Percentiles rank a stretch among this genome's conserved stretches.
Evolutionary conservation across 2,113 vertebrate species (phyloP).

Genomic region (Turdus rufiventris): DNA sequence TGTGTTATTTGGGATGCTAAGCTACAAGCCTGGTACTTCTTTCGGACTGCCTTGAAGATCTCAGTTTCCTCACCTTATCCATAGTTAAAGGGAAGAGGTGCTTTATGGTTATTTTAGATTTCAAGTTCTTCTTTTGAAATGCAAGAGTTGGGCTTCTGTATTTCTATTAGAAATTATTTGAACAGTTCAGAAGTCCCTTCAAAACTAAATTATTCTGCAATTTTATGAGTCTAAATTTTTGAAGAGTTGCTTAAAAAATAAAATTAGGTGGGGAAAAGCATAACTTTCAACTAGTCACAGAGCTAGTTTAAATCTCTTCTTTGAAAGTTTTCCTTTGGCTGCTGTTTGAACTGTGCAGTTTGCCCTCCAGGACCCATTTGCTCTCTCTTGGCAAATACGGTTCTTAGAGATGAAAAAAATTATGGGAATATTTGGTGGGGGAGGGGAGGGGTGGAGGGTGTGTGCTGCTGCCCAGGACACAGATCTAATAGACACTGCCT

Average conservation of each 20-base stretch:
- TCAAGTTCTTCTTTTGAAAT: conserved; percentile 16
- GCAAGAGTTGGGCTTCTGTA: neutral
- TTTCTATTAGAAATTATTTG: conserved; percentile 32
- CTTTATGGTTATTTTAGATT: neutral
- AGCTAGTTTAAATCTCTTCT: conserved; percentile 40
- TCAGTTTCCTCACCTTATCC: neutral
- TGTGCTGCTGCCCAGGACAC: neutral
- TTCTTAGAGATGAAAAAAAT: neutral
- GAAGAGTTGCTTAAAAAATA: conserved; percentile 47
- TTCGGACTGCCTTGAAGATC: neutral
- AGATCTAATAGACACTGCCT: neutral
- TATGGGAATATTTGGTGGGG: neutral
- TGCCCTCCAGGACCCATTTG: neutral
- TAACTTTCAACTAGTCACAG: conserved; percentile 42
- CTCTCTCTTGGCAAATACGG: neutral
- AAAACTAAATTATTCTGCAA: conserved; percentile 28
- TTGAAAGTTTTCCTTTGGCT: conserved; percentile 31
- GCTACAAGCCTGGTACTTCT: neutral
- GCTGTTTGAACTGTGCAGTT: neutral
- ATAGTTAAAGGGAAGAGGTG: neutral
- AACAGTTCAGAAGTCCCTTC: conserved; percentile 33
- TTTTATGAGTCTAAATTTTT: conserved; percentile 44
- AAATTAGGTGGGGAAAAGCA: conserved; percentile 10
- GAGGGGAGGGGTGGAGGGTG: too few relatives aligned
- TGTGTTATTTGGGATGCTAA: neutral